Evolutionary conservation across 2,113 vertebrate species (phyloP).

Genomic region (Heteronetta atricapilla): DNA sequence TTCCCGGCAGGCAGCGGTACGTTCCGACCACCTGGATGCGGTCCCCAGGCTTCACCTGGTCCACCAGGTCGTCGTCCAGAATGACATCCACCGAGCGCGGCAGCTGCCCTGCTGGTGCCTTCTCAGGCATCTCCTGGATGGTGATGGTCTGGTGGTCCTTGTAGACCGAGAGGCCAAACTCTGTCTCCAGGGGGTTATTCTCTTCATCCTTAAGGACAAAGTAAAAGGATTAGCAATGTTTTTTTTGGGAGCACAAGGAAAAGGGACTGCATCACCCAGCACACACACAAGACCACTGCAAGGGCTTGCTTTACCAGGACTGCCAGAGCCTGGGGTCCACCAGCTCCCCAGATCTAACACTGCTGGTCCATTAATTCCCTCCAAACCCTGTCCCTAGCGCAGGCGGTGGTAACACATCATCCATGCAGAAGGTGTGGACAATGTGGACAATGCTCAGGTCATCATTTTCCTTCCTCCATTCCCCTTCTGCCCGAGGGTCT

Average conservation of each 20-base stretch:
- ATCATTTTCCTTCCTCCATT: not conserved
- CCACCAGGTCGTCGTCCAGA: conserved; percentile 95
- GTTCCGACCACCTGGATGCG: conserved; percentile 92
- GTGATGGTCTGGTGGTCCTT: conserved; percentile 97
- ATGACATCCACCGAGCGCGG: conserved; percentile 95
- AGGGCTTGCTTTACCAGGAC: not conserved
- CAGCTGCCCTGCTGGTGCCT: conserved; percentile 95
- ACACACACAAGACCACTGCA: not conserved
- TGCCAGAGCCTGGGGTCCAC: not conserved
- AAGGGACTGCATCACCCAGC: not conserved
- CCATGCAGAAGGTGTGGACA: not conserved
- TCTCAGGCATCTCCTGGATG: conserved; percentile 99
- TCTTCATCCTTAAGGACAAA: conserved; percentile 87
- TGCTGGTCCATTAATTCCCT: no score
- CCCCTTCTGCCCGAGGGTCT: not conserved
- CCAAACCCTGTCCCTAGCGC: not conserved
- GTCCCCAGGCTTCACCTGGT: conserved; percentile 92
- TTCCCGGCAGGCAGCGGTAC: conserved; percentile 93
- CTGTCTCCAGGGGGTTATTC: conserved; percentile 96
- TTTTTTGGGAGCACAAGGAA: not conserved
- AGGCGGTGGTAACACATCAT: not conserved
- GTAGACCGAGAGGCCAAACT: conserved; percentile 92
- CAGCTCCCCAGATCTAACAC: not conserved
- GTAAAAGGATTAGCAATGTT: accelerated
- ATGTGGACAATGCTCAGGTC: not conserved